phyloP scores from a whole-genome alignment of 2,797 vertebrate genomes.

The Silurus lanzhouensis region DNA sequence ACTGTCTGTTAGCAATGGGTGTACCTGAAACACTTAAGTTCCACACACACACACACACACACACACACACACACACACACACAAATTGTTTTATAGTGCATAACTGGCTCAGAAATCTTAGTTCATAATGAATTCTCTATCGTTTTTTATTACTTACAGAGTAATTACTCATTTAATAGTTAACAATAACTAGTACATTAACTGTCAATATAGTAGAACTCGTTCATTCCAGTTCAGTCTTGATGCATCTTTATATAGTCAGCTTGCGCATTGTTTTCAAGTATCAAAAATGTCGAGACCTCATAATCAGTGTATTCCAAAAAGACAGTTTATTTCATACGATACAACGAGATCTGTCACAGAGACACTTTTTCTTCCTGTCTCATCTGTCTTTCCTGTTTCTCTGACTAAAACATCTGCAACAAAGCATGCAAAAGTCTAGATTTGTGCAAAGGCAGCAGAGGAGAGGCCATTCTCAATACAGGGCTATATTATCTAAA shows the following conservation, averaged over 20 bases:
- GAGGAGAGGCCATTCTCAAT: slow-evolving; percentile 53
- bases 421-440: slow-evolving; percentile 72
- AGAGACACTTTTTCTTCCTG: slow-evolving; percentile 60
- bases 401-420: slow-evolving; percentile 47
- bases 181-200: background rate
- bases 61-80: no score
- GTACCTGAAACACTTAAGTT: background rate
- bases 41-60: no score
- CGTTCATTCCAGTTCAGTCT: background rate
- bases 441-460: slow-evolving; percentile 56
- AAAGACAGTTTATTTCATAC: slow-evolving; percentile 79
- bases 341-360: slow-evolving; percentile 73
- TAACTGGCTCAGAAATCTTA: background rate
- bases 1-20: no score
- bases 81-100: no score
- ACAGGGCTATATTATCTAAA: slow-evolving; percentile 36
- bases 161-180: background rate
- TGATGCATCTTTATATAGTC: background rate
- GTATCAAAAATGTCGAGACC: background rate
- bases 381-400: slow-evolving; percentile 50
- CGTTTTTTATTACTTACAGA: background rate
- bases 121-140: background rate
- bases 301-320: slow-evolving; percentile 54
- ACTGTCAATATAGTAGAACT: background rate
- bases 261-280: background rate